Evolutionary conservation across 2,113 vertebrate species (phyloP), one percentile per base, ranked within the genome.

Genomic region (Oncorhynchus mykiss): DNA sequence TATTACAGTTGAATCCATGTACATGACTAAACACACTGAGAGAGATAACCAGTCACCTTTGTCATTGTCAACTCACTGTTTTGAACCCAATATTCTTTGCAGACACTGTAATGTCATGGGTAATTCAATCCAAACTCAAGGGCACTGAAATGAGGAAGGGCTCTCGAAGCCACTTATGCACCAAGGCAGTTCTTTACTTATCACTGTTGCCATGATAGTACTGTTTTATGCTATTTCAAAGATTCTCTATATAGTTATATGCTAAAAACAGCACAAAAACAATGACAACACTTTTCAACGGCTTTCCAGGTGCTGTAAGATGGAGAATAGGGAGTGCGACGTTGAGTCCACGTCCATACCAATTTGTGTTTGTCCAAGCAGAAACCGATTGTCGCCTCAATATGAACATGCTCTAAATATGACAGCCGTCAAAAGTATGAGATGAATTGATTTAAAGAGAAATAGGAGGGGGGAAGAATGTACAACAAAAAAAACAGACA

Each of bases 81-180:
- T 72, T 68, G 67, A 83, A 76, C 74, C 77, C 72, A 31, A 66
- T 74, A 78, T 76, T 79, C 86, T 80, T 81, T 25, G 25, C 77
- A 79, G 78, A 80, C 79, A 79, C 77, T 70, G 62, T 20, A 49
- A 70, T 71, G 83, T 83, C 80, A 70, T 59, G 71, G 78, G 66
- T 87, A 82, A 86, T 86, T 88, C 78, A 86, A 87, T 90, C 85
- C 80, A 27, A 69, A 80, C 67, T 85, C 80, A 89, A 89, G 86
- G 83, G 78, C 82, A 81, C 76, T 86, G 83, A 79, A 85, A 89
- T 80, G 79, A 79, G 77, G 85, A 62, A 87, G 79, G 74, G 67
- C 76, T 87, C 75, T 83, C 66, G 75, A 87, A 81, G 84, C 78
- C 81, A 86, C 78, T 86, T 81, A 81, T 72, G 71, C 80, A 85